Evolutionary conservation across 2,113 vertebrate genomes (phyloP).

Genomic region (Prietella phreatophila): DNA sequence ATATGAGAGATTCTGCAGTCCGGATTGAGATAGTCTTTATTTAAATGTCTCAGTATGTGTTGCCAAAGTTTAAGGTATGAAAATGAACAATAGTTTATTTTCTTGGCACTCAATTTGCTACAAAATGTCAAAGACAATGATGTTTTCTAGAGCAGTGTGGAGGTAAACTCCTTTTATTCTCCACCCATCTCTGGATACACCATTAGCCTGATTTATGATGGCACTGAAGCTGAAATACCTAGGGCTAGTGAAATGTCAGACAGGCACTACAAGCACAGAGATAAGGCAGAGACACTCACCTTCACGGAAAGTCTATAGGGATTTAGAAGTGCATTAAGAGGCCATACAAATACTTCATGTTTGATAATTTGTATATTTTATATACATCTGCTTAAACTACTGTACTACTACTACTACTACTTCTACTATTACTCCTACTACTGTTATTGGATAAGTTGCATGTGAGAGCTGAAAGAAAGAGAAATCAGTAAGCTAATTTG

Average conservation of each 20-base stretch:
- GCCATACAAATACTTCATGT: neutral
- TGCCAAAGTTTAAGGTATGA: conserved; percentile 8
- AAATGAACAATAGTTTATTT: conserved; percentile 27
- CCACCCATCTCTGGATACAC: conserved; percentile 45
- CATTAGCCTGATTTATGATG: conserved; percentile 57
- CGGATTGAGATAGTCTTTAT: too few relatives aligned
- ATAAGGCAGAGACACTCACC: conserved; percentile 20
- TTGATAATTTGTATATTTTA: neutral
- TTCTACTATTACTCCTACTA: too few relatives aligned
- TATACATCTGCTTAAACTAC: neutral
- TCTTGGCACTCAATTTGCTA: conserved; percentile 14
- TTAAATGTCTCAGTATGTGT: neutral
- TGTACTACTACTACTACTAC: too few relatives aligned
- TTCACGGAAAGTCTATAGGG: neutral
- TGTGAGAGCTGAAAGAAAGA: neutral
- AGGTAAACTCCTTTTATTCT: conserved; percentile 45
- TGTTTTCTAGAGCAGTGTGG: conserved; percentile 41
- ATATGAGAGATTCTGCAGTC: too few relatives aligned
- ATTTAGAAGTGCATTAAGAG: conserved; percentile 17
- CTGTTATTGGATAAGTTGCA: neutral
- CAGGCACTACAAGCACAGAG: conserved; percentile 27
- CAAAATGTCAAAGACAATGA: conserved; percentile 45
- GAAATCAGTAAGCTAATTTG: neutral
- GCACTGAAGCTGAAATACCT: conserved; percentile 44
- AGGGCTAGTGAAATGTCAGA: conserved; percentile 37